A percentile compares a stretch with the other conserved stretches of the same genome.
Evolutionary conservation across 2,888 invertebrate species (phyloP).

Genomic region (Sesamia inferens): DNA sequence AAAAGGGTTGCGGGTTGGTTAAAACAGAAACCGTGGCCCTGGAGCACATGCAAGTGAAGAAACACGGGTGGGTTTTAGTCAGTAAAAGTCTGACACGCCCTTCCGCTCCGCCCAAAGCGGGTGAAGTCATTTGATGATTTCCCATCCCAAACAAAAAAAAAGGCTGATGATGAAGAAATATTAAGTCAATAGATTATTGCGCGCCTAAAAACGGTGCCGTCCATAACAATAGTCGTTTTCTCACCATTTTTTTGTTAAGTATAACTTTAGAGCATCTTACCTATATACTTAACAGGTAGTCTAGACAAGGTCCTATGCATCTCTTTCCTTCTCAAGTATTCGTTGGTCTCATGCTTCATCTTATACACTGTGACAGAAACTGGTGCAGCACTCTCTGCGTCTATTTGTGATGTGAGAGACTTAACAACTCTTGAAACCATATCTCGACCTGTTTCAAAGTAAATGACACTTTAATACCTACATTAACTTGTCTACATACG

Average conservation of each 20-base stretch:
- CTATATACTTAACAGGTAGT: constrained; percentile 86
- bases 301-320: constrained; percentile 84
- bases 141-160: too few species aligned
- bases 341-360: constrained; percentile 87
- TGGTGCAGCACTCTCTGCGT: constrained; percentile 81
- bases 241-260: neutral
- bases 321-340: constrained; percentile 83
- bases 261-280: constrained; percentile 64
- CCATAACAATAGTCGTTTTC: neutral
- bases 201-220: neutral
- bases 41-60: too few species aligned
- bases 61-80: too few species aligned
- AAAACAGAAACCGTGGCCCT: too few species aligned
- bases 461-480: neutral
- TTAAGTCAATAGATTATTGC: too few species aligned
- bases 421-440: constrained; percentile 91
- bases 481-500: neutral
- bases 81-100: too few species aligned
- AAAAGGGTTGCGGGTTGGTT: too few species aligned
- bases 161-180: too few species aligned
- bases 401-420: constrained; percentile 89
- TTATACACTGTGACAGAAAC: constrained; percentile 88
- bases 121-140: too few species aligned
- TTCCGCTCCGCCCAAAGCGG: too few species aligned
- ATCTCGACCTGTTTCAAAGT: constrained; percentile 87